Evolutionary conservation across 2,797 vertebrate genomes (phyloP).

Genomic region (Botia kubotai): DNA sequence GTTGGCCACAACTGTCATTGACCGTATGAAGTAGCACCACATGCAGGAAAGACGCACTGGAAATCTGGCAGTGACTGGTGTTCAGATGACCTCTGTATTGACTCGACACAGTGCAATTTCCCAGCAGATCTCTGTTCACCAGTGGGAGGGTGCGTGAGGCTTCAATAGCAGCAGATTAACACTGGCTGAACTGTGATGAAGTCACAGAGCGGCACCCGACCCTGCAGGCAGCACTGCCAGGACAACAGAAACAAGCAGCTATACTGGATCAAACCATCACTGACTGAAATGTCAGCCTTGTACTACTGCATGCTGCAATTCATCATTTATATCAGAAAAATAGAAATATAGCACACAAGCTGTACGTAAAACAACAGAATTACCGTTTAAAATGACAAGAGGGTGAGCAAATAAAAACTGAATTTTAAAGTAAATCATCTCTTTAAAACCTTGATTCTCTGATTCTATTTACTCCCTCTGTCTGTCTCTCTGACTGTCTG

Average conservation of each 20-base stretch:
- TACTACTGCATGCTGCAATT: too few species aligned
- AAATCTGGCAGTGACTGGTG: conserved; percentile 32
- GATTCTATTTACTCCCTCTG: too few species aligned
- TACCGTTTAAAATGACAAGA: too few species aligned
- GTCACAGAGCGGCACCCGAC: not conserved
- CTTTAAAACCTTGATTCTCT: too few species aligned
- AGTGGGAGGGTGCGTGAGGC: not conserved
- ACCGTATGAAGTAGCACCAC: conserved; percentile 2
- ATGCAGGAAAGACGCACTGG: conserved; percentile 22
- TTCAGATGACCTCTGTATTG: conserved; percentile 27
- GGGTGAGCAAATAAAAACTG: too few species aligned
- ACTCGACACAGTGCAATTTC: not conserved
- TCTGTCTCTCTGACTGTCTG: too few species aligned
- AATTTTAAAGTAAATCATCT: too few species aligned
- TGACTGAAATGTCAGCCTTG: too few species aligned
- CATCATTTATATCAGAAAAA: too few species aligned
- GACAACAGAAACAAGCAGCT: not conserved
- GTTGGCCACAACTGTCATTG: conserved; percentile 12
- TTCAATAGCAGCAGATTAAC: not conserved
- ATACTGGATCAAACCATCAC: too few species aligned
- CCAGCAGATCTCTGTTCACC: conserved; percentile 1
- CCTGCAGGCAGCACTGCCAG: not conserved
- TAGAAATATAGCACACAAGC: too few species aligned
- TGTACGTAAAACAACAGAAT: too few species aligned
- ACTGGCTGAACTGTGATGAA: conserved; percentile 2